Percentiles rank a stretch among this genome's conserved stretches.
These are phyloP conservation scores for Alexandromys fortis DNA, from an alignment of 2,113 vertebrate species.

Conservation along the genomic window DNA sequence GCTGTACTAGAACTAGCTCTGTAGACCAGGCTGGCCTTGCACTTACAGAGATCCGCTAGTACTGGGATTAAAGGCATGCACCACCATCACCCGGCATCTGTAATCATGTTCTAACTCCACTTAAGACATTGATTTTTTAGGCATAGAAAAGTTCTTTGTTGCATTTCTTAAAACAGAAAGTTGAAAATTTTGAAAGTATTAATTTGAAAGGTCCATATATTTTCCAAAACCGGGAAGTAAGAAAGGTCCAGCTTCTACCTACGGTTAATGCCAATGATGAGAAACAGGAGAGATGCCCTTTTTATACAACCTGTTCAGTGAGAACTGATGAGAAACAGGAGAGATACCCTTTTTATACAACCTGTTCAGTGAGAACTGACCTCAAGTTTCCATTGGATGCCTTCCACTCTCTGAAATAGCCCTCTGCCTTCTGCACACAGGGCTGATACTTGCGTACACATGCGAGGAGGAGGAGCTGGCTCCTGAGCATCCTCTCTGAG, in stretches of 20 bases:
- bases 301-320: background rate
- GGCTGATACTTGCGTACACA: conserved; percentile 88
- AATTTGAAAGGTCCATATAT: background rate
- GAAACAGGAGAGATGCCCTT: background rate
- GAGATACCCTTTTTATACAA: background rate
- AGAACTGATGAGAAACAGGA: conserved; percentile 76
- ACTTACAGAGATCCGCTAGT: too few species aligned
- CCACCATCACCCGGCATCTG: too few species aligned
- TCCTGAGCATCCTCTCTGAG: conserved; percentile 89
- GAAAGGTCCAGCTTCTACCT: background rate
- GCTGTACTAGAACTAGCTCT: too few species aligned
- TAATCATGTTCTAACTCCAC: background rate
- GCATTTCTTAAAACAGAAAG: background rate
- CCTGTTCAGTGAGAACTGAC: conserved; percentile 80
- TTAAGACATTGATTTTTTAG: background rate
- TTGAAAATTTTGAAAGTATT: background rate
- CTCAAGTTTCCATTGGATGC: conserved; percentile 89
- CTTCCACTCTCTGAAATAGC: conserved; percentile 90
- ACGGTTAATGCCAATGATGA: background rate
- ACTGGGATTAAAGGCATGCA: too few species aligned
- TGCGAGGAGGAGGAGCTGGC: conserved; percentile 88
- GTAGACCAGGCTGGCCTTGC: too few species aligned
- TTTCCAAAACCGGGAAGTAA: background rate
- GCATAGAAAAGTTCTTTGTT: background rate
- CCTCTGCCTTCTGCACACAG: conserved; percentile 87